Evolutionary conservation across 64 coral and sea anemone genomes (phyloP), one percentile per base, ranked within the genome.

Genomic region (Actinia equina): DNA sequence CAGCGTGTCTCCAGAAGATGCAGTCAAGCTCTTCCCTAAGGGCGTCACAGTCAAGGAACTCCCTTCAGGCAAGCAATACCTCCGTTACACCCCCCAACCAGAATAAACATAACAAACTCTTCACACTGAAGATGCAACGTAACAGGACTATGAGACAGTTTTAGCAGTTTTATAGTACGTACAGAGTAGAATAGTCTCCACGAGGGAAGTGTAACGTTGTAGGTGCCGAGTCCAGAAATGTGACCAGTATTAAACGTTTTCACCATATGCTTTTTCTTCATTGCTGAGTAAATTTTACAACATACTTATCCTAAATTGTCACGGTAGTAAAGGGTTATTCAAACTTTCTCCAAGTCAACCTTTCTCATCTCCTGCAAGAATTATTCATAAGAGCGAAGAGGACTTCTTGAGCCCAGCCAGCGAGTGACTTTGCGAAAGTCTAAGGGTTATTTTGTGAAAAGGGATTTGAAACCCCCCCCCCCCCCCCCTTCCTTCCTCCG

Each of bases 21-120:
- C 56, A 2, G 0, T n/a, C 6, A 69, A 85, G 53, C 67, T 98
- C 5, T 98, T 92, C 55, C 85, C 90, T 4, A 60, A 92, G 44
- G 89, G 90, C 23, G 88, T 95, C 1, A 59, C 0, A 0, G 19
- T 43, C 4, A 25, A 43, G 57, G 19, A 94, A 0, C 17, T 98
- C 51, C 96, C 96, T 11, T 98, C 96, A 71, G 93, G 96, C 25
- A 98, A 98, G 86, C 17, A 30, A 4, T 98, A 98, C 82, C 78
- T 98, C 86, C 90, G 96, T 2, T 88, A 61, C 30, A 92, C 90
- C 27, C 85, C 93, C 17, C 90, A 98, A 13, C 96, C 96, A 71
- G 69, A 74, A 74, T 74, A 74, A 30, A 74, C 69, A 30, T 9
- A 14, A 74, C 26, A 10, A 30, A 26, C 26, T 74, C n/a, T 74